phyloP scores from a whole-genome alignment of 1,140 invertebrate genomes.

The Pseudachorutes palmiensis region DNA sequence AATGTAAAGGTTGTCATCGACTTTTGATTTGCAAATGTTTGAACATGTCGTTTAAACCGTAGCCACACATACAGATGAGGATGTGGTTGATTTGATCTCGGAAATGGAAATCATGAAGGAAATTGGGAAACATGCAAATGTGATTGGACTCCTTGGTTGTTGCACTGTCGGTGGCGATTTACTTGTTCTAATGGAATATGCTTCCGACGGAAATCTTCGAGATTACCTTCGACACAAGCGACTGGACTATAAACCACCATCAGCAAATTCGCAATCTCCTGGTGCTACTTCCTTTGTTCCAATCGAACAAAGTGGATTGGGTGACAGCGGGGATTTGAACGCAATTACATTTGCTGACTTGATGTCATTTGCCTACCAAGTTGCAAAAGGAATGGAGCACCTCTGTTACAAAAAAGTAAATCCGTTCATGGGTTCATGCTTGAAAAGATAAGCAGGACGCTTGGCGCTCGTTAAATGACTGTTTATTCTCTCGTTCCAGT shows the following conservation, averaged over 20 bases:
- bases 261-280: slow-evolving; percentile 28
- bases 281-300: too few relatives aligned
- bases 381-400: slow-evolving; percentile 95
- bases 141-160: slow-evolving; percentile 92
- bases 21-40: background rate
- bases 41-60: slow-evolving; percentile 17
- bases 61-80: slow-evolving; percentile 91
- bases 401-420: slow-evolving; percentile 76
- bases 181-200: slow-evolving; percentile 92
- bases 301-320: too few relatives aligned
- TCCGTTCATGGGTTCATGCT: too few relatives aligned
- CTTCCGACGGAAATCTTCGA: slow-evolving; percentile 85
- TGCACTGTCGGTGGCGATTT: slow-evolving; percentile 91
- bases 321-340: slow-evolving; percentile 50
- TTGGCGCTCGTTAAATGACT: too few relatives aligned
- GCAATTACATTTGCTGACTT: slow-evolving; percentile 80
- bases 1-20: slow-evolving; percentile 53
- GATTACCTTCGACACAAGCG: slow-evolving; percentile 85
- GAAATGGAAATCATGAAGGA: slow-evolving; percentile 99
- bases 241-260: slow-evolving; percentile 48
- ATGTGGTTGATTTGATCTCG: slow-evolving; percentile 90
- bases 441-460: too few relatives aligned
- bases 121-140: slow-evolving; percentile 96
- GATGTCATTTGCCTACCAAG: slow-evolving; percentile 91
- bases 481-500: too few relatives aligned